These are phyloP conservation scores for Drosophila kanapiae DNA, from an alignment of 1,140 invertebrate genomes.

Conservation along the genomic window DNA sequence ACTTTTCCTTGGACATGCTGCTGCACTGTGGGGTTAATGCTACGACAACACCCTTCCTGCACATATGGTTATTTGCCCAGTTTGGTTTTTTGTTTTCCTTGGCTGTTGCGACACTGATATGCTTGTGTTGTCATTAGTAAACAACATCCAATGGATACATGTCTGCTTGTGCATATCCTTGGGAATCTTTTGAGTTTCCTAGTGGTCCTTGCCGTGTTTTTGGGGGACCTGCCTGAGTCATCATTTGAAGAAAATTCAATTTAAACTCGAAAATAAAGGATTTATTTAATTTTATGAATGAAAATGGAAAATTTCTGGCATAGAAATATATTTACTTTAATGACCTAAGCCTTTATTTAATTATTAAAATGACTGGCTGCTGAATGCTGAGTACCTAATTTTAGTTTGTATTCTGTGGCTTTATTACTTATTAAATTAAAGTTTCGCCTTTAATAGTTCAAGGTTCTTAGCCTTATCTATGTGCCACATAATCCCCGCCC, in stretches of 20 bases:
- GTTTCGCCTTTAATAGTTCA: conserved; percentile 33
- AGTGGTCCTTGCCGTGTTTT: conserved; percentile 7
- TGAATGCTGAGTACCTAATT: not conserved
- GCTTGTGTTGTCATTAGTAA: conserved; percentile 58
- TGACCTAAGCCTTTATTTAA: not conserved
- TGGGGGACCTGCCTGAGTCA: not conserved
- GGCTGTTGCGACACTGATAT: conserved; percentile 61
- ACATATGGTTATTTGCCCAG: conserved; percentile 10
- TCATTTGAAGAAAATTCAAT: not conserved
- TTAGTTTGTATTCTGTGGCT: not conserved
- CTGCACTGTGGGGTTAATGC: conserved; percentile 48
- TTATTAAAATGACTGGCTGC: not conserved
- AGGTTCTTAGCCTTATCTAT: conserved; percentile 37
- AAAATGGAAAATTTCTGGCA: not conserved
- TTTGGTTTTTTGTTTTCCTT: conserved; percentile 51
- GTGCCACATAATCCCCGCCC: conserved; percentile 17
- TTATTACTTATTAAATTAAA: not conserved
- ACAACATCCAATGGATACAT: conserved; percentile 17
- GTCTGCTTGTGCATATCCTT: conserved; percentile 5
- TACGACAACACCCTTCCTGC: not conserved
- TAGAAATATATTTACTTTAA: no score
- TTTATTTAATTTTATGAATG: not conserved
- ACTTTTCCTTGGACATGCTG: conserved; percentile 63
- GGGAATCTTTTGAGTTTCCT: not conserved
- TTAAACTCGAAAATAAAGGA: not conserved